Conservation (phyloP, 2,888 invertebrate genomes). For the Lasioglossum vierecki region DNA sequence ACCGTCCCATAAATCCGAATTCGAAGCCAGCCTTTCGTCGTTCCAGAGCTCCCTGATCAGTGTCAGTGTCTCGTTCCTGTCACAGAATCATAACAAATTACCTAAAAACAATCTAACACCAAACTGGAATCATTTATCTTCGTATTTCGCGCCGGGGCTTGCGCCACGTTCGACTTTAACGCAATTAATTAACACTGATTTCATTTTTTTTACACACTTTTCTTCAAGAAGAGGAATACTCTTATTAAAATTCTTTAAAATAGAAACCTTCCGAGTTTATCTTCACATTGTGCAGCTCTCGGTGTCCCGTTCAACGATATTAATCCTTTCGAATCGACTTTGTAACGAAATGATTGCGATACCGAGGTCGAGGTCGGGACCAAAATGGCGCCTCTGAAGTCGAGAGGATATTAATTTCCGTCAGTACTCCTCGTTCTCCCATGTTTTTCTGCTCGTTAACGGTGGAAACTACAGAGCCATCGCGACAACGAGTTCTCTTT, state of each 20-base stretch:
- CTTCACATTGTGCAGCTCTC: background rate
- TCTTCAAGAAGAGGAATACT: background rate
- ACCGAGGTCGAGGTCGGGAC: background rate
- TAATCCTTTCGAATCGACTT: background rate
- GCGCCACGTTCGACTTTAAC: background rate
- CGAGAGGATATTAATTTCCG: background rate
- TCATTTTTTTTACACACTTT: background rate
- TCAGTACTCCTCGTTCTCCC: background rate
- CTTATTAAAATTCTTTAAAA: background rate
- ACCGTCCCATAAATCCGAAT: constrained; percentile 85
- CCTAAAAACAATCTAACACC: background rate
- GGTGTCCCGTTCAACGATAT: background rate
- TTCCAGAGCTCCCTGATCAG: constrained; percentile 78
- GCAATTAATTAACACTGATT: background rate
- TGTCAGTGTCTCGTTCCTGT: constrained; percentile 80
- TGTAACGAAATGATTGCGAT: background rate
- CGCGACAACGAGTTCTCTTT: constrained; percentile 11
- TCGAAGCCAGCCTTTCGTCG: constrained; percentile 73
- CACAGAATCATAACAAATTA: background rate
- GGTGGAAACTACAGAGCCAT: constrained; percentile 15
- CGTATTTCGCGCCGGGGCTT: background rate
- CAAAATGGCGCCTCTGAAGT: background rate
- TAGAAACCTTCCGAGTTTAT: background rate
- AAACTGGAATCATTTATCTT: background rate
- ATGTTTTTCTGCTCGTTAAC: background rate